phyloP scores from a whole-genome alignment of 1,140 invertebrate genomes.

The Drosophila saltans region DNA sequence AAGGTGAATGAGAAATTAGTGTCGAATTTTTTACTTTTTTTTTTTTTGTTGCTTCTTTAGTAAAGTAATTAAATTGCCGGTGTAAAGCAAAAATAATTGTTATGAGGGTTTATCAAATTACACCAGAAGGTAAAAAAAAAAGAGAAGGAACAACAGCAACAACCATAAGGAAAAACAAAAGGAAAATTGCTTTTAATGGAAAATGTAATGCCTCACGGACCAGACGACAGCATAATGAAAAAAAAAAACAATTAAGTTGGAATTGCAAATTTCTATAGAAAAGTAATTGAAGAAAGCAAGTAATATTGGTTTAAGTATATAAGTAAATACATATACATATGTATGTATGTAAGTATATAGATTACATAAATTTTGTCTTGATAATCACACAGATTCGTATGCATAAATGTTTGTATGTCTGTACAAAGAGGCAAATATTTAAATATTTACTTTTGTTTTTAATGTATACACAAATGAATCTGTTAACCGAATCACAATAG shows the following conservation, averaged over 20 bases:
- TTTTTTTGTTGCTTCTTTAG: background rate
- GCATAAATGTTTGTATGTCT: background rate
- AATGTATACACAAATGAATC: too few relatives aligned
- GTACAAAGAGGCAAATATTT: too few relatives aligned
- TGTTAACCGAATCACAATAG: background rate
- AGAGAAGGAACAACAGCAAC: constrained; percentile 14
- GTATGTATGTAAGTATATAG: too few relatives aligned
- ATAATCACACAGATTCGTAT: too few relatives aligned
- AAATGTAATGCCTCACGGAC: background rate
- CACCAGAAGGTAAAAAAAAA: constrained; percentile 23
- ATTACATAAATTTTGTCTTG: too few relatives aligned
- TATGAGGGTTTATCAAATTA: constrained; percentile 34
- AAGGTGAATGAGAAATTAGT: background rate
- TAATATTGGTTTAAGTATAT: background rate
- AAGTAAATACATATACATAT: too few relatives aligned
- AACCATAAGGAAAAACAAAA: constrained; percentile 3
- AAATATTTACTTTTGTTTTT: too few relatives aligned
- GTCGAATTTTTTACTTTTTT: background rate
- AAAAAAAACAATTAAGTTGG: background rate
- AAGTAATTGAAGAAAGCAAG: background rate
- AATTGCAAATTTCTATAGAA: background rate
- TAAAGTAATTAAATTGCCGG: constrained; percentile 36
- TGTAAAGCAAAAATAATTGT: background rate
- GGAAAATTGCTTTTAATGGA: background rate
- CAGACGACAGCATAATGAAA: background rate